phyloP scores from a whole-genome alignment of 2,888 invertebrate species.

The Rotaria macrura region DNA sequence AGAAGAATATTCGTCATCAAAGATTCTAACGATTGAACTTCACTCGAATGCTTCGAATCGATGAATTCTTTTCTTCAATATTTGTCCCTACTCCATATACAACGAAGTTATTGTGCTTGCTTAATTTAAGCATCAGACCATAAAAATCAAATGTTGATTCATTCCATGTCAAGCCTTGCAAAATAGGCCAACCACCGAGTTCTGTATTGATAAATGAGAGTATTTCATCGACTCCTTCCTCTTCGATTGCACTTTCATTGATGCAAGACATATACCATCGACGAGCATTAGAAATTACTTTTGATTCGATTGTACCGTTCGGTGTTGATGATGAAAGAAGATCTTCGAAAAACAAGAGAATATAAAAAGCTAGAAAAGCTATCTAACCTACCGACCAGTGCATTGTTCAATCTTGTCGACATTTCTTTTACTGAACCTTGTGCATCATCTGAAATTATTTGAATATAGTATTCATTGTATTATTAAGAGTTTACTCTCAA shows the following conservation, averaged over 20 bases:
- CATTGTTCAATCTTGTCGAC: neutral
- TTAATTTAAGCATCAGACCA: slow-evolving; percentile 8
- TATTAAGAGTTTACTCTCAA: neutral
- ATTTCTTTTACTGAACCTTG: slow-evolving; percentile 14
- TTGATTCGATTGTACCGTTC: neutral
- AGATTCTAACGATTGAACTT: neutral
- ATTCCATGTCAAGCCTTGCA: neutral
- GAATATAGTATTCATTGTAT: no score
- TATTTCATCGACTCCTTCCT: slow-evolving; percentile 16
- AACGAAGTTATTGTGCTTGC: neutral
- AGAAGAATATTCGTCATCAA: neutral
- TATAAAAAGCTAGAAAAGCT: neutral
- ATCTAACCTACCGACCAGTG: neutral
- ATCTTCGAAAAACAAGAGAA: neutral
- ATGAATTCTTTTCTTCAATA: slow-evolving; percentile 75
- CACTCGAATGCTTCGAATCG: slow-evolving; percentile 15
- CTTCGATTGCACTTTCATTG: slow-evolving; percentile 24
- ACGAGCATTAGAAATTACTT: slow-evolving; percentile 23
- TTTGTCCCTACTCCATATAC: slow-evolving; percentile 15
- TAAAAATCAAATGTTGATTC: neutral
- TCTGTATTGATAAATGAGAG: slow-evolving; percentile 15
- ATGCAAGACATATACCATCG: slow-evolving; percentile 24
- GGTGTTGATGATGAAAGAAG: neutral
- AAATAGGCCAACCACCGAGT: slow-evolving; percentile 25
- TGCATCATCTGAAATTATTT: neutral